phyloP scores from a whole-genome alignment of 92 coral and sea anemone species.

The Epizoanthus fatuus region DNA sequence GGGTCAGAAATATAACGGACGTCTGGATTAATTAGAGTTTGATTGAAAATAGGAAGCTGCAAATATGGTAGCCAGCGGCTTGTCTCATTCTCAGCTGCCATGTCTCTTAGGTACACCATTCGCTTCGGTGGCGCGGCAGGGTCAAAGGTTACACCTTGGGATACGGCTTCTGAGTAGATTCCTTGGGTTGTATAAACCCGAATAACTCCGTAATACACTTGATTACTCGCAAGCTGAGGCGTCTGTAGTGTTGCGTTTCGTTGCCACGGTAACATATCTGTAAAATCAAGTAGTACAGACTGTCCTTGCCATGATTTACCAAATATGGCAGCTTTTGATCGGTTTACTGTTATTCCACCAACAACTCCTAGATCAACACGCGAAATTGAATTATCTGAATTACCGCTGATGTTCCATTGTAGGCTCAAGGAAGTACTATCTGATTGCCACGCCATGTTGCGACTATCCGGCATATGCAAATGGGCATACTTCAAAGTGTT shows the following conservation, averaged over 20 bases:
- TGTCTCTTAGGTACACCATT: constrained; percentile 5
- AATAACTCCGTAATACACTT: constrained; percentile 21
- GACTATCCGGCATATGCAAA: neutral
- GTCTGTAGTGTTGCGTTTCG: constrained; percentile 24
- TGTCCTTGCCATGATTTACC: constrained; percentile 26
- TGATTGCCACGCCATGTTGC: constrained; percentile 20
- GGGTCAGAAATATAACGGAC: constrained; percentile 72
- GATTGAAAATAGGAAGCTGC: constrained; percentile 59
- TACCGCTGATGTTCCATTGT: neutral
- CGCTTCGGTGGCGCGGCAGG: constrained; percentile 22
- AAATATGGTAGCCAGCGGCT: constrained; percentile 69
- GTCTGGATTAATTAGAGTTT: constrained; percentile 54
- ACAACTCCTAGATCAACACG: constrained; percentile 25
- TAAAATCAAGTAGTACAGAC: constrained; percentile 20
- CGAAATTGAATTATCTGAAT: neutral
- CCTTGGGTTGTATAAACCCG: neutral
- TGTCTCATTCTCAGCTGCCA: constrained; percentile 30
- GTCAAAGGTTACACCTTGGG: constrained; percentile 2
- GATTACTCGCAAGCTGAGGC: neutral
- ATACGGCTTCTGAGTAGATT: constrained; percentile 21
- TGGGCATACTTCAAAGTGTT: neutral
- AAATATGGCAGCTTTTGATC: constrained; percentile 5
- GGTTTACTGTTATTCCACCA: constrained; percentile 11
- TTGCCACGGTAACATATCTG: constrained; percentile 38
- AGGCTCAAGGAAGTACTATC: constrained; percentile 22